These are phyloP conservation scores for Netelia inedita DNA, from an alignment of 2,888 invertebrate genomes.

Conservation along the genomic window DNA sequence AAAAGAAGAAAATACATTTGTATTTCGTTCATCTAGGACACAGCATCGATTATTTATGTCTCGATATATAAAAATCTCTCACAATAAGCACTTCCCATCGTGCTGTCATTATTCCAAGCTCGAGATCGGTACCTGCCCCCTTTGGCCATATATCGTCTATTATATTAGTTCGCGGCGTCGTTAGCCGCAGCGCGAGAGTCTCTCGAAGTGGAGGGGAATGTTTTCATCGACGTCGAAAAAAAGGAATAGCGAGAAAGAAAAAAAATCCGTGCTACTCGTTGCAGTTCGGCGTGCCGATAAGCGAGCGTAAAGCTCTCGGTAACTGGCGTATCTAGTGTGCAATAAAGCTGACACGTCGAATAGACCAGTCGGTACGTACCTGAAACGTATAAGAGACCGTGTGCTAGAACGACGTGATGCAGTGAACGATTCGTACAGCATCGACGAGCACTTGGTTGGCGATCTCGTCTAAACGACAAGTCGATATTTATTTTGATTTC, in stretches of 20 bases:
- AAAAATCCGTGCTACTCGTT: constrained; percentile 50
- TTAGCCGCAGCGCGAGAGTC: constrained; percentile 22
- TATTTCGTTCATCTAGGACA: not conserved
- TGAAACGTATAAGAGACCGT: constrained; percentile 76
- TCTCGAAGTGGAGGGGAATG: constrained; percentile 27
- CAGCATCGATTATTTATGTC: not conserved
- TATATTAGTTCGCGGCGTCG: constrained; percentile 46
- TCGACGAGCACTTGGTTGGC: constrained; percentile 52
- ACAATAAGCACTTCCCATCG: constrained; percentile 66
- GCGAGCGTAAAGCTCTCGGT: constrained; percentile 75
- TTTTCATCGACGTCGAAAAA: constrained; percentile 63
- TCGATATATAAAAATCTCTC: constrained; percentile 53
- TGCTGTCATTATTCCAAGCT: constrained; percentile 61
- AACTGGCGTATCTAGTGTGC: constrained; percentile 76
- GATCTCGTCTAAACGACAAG: constrained; percentile 30
- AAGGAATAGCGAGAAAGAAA: constrained; percentile 1
- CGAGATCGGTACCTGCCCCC: constrained; percentile 24
- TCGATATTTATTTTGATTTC: constrained; percentile 18
- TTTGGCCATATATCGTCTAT: constrained; percentile 44
- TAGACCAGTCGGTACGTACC: constrained; percentile 69
- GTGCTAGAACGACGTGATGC: constrained; percentile 72
- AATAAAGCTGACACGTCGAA: constrained; percentile 77
- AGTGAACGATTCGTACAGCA: constrained; percentile 71
- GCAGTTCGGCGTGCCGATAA: constrained; percentile 75
- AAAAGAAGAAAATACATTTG: not conserved